Percentiles rank a stretch among this genome's conserved stretches.
phyloP scores from a whole-genome alignment of 2,888 invertebrate species.

The Clusia tigrina region DNA sequence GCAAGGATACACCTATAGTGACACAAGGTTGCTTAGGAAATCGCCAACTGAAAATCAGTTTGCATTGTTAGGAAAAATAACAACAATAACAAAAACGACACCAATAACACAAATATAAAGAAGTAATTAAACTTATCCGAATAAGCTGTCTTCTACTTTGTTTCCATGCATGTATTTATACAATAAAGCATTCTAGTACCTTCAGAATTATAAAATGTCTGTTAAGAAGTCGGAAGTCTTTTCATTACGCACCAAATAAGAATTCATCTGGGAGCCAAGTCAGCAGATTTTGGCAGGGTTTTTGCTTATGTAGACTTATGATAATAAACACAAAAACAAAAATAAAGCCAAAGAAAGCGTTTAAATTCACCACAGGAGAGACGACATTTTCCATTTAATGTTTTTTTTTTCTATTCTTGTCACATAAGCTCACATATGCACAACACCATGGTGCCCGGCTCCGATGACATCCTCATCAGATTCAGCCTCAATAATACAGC shows the following conservation, averaged over 20 bases:
- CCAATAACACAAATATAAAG: conserved; percentile 17
- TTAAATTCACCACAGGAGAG: conserved; percentile 32
- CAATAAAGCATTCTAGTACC: conserved; percentile 12
- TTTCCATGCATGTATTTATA: conserved; percentile 1
- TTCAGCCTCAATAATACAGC: neutral
- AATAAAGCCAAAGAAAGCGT: neutral
- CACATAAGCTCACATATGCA: conserved; percentile 4
- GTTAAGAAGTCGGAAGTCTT: conserved; percentile 10
- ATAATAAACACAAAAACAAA: conserved; percentile 1
- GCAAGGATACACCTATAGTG: conserved; percentile 41
- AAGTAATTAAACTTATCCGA: conserved; percentile 7
- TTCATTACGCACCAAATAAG: conserved; percentile 34
- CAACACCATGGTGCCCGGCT: conserved; percentile 20
- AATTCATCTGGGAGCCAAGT: conserved; percentile 10
- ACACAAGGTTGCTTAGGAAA: conserved; percentile 46
- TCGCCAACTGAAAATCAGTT: conserved; percentile 39
- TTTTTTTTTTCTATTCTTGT: too few relatives aligned
- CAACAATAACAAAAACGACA: neutral
- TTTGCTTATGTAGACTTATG: neutral
- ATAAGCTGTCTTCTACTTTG: conserved; percentile 22
- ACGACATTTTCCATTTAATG: conserved; percentile 24
- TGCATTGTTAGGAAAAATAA: conserved; percentile 38
- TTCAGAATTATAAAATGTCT: conserved; percentile 28
- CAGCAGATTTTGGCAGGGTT: conserved; percentile 1
- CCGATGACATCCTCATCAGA: conserved; percentile 22